phyloP scores from a whole-genome alignment of 2,113 vertebrate genomes.

The Stigmatopora nigra region DNA sequence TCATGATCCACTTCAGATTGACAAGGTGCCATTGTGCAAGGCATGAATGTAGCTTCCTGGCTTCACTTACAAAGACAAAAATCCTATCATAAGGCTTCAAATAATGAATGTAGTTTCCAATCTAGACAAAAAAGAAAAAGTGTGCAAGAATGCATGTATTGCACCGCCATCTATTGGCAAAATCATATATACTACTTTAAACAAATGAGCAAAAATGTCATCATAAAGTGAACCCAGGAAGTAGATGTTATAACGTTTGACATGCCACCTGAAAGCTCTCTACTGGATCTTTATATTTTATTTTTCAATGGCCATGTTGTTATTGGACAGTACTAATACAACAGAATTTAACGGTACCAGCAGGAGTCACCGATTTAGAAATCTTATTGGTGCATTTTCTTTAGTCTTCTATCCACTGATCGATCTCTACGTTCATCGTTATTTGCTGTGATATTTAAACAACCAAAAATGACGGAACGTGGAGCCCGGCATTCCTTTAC shows the following conservation, averaged over 20 bases:
- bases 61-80: neutral
- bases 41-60: neutral
- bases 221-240: neutral
- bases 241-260: neutral
- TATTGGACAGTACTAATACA: no score
- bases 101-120: no score
- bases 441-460: neutral
- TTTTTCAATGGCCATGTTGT: no score
- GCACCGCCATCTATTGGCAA: neutral
- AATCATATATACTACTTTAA: neutral
- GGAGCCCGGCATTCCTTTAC: neutral
- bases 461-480: slow-evolving; percentile 8
- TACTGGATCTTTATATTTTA: no score
- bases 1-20: neutral
- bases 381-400: neutral
- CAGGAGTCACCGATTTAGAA: no score
- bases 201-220: no score
- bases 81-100: no score
- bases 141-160: no score
- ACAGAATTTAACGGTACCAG: no score
- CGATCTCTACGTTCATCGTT: no score
- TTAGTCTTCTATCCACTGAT: neutral
- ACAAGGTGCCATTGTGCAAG: neutral
- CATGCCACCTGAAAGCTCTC: no score
- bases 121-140: no score